These are phyloP conservation scores for Lepidurus packardi DNA, from an alignment of 1,140 invertebrate genomes.

Conservation along the genomic window DNA sequence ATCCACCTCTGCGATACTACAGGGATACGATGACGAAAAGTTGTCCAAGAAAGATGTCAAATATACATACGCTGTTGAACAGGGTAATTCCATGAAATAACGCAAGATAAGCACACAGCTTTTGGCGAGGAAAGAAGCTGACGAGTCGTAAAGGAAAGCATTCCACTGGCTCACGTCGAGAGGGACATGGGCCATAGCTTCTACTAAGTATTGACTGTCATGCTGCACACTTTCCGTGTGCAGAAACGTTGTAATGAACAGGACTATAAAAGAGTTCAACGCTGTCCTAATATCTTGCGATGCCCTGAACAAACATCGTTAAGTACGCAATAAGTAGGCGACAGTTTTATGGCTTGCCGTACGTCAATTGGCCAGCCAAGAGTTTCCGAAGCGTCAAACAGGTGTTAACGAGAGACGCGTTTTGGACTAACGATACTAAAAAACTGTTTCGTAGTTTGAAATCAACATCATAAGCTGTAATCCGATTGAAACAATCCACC, in stretches of 20 bases:
- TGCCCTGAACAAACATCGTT: background rate
- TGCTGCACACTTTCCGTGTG: background rate
- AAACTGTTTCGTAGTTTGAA: background rate
- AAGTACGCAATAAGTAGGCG: background rate
- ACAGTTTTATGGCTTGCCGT: background rate
- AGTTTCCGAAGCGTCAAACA: background rate
- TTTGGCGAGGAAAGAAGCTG: background rate
- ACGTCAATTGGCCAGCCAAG: background rate
- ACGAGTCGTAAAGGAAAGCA: background rate
- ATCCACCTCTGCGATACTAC: background rate
- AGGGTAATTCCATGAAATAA: background rate
- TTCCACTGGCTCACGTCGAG: background rate
- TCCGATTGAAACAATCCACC: background rate
- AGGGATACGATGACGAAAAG: background rate
- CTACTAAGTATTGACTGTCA: background rate
- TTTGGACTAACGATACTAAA: background rate
- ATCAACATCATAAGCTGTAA: background rate
- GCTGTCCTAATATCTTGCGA: background rate
- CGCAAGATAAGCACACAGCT: background rate
- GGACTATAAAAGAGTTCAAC: background rate
- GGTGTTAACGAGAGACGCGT: background rate
- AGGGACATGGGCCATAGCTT: background rate
- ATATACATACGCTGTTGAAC: background rate
- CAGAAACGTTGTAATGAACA: background rate
- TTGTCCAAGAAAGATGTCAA: background rate